These are phyloP conservation scores for Synergus gifuensis DNA, from an alignment of 2,888 invertebrate species.

Conservation along the genomic window DNA sequence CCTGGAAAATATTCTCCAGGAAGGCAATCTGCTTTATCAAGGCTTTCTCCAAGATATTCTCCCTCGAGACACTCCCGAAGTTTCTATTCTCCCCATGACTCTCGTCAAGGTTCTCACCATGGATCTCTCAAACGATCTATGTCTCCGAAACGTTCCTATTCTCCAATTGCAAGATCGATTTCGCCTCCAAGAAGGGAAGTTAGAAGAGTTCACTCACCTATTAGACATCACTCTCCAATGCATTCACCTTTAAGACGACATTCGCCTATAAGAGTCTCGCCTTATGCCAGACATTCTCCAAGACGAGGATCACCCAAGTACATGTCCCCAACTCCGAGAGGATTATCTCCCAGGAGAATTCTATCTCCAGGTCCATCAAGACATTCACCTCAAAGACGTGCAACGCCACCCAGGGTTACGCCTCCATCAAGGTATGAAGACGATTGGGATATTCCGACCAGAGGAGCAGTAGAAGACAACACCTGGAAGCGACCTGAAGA, in stretches of 20 bases:
- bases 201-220: constrained; percentile 53
- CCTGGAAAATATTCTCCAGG: background rate
- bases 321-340: constrained; percentile 50
- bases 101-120: background rate
- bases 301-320: background rate
- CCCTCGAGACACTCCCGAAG: background rate
- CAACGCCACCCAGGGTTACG: constrained; percentile 52
- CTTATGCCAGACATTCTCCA: constrained; percentile 40
- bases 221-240: constrained; percentile 48
- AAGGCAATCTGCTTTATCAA: background rate
- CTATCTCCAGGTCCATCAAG: constrained; percentile 37
- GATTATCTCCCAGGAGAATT: constrained; percentile 42
- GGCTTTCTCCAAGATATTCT: background rate
- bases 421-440: constrained; percentile 57
- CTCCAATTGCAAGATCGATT: constrained; percentile 21
- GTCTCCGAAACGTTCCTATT: background rate
- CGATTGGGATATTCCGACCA: constrained; percentile 74
- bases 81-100: background rate
- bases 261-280: constrained; percentile 52
- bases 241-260: constrained; percentile 47
- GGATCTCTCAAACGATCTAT: background rate
- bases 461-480: constrained; percentile 66
- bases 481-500: constrained; percentile 55
- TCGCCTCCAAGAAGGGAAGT: constrained; percentile 36
- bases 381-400: constrained; percentile 59